Percentiles rank a stretch among this genome's conserved stretches.
These are phyloP conservation scores for Sander lucioperca DNA, from an alignment of 2,113 vertebrate genomes.

Conservation along the genomic window DNA sequence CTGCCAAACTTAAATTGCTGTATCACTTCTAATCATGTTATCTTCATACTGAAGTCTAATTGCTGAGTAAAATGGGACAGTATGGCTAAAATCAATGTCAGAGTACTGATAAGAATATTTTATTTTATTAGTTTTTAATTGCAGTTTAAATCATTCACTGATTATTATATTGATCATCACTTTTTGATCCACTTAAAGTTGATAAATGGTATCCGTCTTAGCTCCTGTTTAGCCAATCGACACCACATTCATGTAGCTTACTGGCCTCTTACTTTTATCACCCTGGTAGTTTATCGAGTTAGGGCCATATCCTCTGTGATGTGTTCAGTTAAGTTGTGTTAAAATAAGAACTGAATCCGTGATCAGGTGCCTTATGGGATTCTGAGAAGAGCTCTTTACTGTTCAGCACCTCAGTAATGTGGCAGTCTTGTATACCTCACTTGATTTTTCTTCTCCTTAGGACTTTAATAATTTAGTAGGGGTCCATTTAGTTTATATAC, in stretches of 20 bases:
- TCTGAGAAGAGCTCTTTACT: slow-evolving; percentile 38
- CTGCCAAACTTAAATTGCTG: not conserved
- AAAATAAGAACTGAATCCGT: slow-evolving; percentile 14
- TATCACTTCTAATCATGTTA: not conserved
- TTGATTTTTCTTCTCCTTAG: slow-evolving; percentile 35
- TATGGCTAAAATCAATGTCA: not conserved
- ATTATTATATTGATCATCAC: too few relatives aligned
- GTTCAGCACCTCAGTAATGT: slow-evolving; percentile 37
- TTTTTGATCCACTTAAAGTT: not conserved
- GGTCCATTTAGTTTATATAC: slow-evolving; percentile 75
- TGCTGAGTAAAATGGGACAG: too few relatives aligned
- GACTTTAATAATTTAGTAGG: slow-evolving; percentile 74
- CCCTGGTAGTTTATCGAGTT: slow-evolving; percentile 12
- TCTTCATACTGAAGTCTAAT: too few relatives aligned
- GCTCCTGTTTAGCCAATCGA: not conserved
- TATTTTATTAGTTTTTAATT: too few relatives aligned
- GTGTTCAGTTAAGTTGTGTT: slow-evolving; percentile 8
- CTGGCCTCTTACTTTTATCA: not conserved
- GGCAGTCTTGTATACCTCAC: slow-evolving; percentile 41
- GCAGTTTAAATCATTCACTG: too few relatives aligned
- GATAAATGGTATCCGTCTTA: not conserved
- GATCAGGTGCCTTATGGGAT: slow-evolving; percentile 39
- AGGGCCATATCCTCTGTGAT: not conserved
- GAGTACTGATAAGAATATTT: not conserved
- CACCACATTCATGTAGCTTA: not conserved